phyloP scores from a whole-genome alignment of 2,888 invertebrate species.

The Brachylomia viminalis region DNA sequence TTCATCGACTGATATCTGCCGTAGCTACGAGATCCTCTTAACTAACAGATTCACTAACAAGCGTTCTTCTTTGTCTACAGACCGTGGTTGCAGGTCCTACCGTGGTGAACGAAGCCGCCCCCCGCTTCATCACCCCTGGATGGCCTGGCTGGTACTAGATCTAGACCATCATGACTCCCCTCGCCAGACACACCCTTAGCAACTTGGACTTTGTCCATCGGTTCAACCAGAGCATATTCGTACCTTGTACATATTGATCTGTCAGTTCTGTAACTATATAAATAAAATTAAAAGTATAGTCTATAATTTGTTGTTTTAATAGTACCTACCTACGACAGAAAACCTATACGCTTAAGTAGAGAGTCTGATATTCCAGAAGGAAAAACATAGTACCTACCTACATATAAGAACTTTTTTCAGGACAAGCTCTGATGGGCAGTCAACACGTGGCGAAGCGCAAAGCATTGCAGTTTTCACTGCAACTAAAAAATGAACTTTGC shows the following conservation, averaged over 20 bases:
- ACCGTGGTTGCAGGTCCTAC: conserved; percentile 86
- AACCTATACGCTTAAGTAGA: neutral
- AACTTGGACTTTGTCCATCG: conserved; percentile 59
- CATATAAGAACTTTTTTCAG: too few relatives aligned
- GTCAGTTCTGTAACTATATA: conserved; percentile 28
- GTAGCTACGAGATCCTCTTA: neutral
- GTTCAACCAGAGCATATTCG: conserved; percentile 39
- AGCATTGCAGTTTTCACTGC: neutral
- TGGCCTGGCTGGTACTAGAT: conserved; percentile 64
- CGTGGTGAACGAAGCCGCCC: conserved; percentile 78
- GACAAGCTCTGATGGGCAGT: too few relatives aligned
- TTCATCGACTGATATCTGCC: neutral
- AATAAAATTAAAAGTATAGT: conserved; percentile 63
- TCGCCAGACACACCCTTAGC: conserved; percentile 28
- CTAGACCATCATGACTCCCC: conserved; percentile 55
- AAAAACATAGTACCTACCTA: too few relatives aligned
- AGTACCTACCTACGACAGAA: neutral
- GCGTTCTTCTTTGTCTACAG: conserved; percentile 68
- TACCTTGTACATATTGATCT: conserved; percentile 61
- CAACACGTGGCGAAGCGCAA: neutral
- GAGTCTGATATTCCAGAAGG: too few relatives aligned
- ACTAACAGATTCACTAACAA: neutral
- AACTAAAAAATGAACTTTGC: neutral
- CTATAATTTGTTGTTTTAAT: conserved; percentile 16
- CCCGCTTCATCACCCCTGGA: conserved; percentile 76